A percentile compares a stretch with the other conserved stretches of the same genome.
These are phyloP conservation scores for Hippocampus guttulatus DNA, from an alignment of 2,113 vertebrate species.

Conservation along the genomic window DNA sequence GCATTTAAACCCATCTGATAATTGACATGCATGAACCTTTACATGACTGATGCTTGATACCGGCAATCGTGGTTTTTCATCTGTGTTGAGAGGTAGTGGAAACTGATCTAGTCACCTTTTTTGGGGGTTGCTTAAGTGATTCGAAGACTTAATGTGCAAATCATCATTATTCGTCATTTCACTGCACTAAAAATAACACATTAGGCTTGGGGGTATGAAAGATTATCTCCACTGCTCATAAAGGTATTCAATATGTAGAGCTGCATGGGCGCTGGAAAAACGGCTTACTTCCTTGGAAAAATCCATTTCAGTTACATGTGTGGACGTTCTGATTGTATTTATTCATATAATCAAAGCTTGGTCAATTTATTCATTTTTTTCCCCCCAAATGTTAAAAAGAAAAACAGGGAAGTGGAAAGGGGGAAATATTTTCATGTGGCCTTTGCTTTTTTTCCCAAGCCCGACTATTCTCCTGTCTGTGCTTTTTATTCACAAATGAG, in stretches of 20 bases:
- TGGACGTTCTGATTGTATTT: constrained; percentile 56
- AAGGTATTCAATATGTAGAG: constrained; percentile 1
- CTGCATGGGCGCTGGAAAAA: constrained; percentile 7
- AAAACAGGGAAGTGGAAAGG: constrained; percentile 47
- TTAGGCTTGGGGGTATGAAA: constrained; percentile 16
- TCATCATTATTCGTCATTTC: constrained; percentile 1
- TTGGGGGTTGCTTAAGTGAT: background rate
- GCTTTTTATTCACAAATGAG: constrained; percentile 76
- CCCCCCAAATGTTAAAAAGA: constrained; percentile 41
- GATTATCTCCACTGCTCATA: constrained; percentile 19
- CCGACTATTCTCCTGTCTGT: constrained; percentile 77
- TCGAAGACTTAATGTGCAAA: background rate
- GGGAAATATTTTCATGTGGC: constrained; percentile 74
- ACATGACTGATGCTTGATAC: background rate
- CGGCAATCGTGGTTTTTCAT: background rate
- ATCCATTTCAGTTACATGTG: constrained; percentile 35
- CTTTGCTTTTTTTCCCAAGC: constrained; percentile 73
- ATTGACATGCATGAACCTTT: constrained; percentile 4
- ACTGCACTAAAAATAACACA: constrained; percentile 7
- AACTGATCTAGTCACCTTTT: background rate
- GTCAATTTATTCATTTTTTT: constrained; percentile 56
- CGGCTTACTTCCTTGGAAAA: constrained; percentile 28
- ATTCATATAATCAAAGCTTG: constrained; percentile 50
- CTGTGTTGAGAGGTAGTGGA: background rate
- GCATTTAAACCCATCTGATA: background rate